Evolutionary conservation across 2,113 vertebrate genomes (phyloP).

Genomic region (Nematolebias whitei): DNA sequence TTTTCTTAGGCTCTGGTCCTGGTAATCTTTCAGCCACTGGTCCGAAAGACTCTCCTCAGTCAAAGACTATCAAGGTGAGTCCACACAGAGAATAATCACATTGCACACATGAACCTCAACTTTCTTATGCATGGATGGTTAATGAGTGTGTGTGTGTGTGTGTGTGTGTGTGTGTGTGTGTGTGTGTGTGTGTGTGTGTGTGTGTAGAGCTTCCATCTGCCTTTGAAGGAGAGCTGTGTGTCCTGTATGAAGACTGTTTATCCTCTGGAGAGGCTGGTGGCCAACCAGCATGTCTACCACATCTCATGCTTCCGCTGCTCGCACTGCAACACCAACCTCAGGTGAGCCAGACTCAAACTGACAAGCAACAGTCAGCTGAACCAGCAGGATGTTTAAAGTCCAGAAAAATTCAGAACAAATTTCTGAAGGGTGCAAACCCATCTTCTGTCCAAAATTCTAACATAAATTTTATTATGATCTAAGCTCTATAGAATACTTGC

Average conservation of each 20-base stretch:
- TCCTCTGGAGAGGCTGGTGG: conserved; percentile 94
- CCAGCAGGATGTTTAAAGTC: no score
- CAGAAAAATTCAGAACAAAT: no score
- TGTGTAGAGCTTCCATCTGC: conserved; percentile 86
- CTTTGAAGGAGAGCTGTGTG: conserved; percentile 87
- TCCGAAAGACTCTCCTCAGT: conserved; percentile 63
- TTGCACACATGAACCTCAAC: background rate
- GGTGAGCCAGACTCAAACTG: conserved; percentile 72
- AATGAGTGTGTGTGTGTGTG: background rate
- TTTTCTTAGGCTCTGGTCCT: conserved; percentile 38
- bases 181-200: background rate
- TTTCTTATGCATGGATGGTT: background rate
- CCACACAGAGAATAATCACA: background rate
- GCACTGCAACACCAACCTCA: conserved; percentile 96
- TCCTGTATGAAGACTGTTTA: conserved; percentile 95
- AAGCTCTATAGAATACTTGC: no score
- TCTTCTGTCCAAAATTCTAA: no score
- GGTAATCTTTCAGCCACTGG: conserved; percentile 25
- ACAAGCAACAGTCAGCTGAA: background rate
- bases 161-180: no score
- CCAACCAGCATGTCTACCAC: conserved; percentile 94
- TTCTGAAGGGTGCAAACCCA: no score
- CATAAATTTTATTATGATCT: no score
- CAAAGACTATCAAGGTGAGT: conserved; percentile 69
- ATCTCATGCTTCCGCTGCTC: conserved; percentile 94